Percentiles rank a stretch among this genome's conserved stretches.
Evolutionary conservation across 2,888 invertebrate species (phyloP).

Genomic region (Anodontia alba): DNA sequence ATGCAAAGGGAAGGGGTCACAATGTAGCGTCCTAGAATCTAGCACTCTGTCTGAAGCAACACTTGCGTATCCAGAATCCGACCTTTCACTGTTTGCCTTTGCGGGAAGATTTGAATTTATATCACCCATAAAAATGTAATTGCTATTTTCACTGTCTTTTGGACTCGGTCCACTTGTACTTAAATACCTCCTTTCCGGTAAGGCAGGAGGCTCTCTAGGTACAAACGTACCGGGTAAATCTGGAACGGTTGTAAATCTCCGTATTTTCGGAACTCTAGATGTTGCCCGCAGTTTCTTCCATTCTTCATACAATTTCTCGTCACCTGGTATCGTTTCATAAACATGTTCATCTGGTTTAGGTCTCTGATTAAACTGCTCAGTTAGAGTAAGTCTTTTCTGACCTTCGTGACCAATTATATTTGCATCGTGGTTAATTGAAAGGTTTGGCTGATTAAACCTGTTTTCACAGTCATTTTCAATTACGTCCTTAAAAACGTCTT

Average conservation of each 20-base stretch:
- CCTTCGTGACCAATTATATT: slow-evolving; percentile 26
- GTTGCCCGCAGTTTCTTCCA: slow-evolving; percentile 60
- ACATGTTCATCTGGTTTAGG: slow-evolving; percentile 68
- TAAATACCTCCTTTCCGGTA: slow-evolving; percentile 62
- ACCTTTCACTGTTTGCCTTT: slow-evolving; percentile 20
- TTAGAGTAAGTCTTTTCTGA: slow-evolving; percentile 51
- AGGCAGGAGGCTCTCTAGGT: slow-evolving; percentile 66
- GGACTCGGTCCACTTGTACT: slow-evolving; percentile 19
- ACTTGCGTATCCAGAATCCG: slow-evolving; percentile 42
- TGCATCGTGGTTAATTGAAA: slow-evolving; percentile 46
- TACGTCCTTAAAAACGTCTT: slow-evolving; percentile 31
- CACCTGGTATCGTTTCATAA: slow-evolving; percentile 72
- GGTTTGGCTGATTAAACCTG: slow-evolving; percentile 44
- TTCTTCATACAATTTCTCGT: slow-evolving; percentile 68
- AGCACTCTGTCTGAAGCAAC: slow-evolving; percentile 46
- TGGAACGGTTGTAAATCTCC: slow-evolving; percentile 64
- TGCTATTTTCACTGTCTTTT: slow-evolving; percentile 34
- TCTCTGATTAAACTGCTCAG: slow-evolving; percentile 52
- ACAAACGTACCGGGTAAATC: slow-evolving; percentile 68
- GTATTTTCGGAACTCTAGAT: slow-evolving; percentile 57
- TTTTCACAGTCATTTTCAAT: slow-evolving; percentile 39
- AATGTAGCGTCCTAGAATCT: slow-evolving; percentile 9
- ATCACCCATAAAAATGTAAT: slow-evolving; percentile 60
- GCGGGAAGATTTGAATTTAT: slow-evolving; percentile 57
- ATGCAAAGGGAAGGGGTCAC: slow-evolving; percentile 42